A percentile compares a stretch with the other conserved stretches of the same genome.
These are phyloP conservation scores for Aquatica leii DNA, from an alignment of 2,888 invertebrate species.

Conservation along the genomic window DNA sequence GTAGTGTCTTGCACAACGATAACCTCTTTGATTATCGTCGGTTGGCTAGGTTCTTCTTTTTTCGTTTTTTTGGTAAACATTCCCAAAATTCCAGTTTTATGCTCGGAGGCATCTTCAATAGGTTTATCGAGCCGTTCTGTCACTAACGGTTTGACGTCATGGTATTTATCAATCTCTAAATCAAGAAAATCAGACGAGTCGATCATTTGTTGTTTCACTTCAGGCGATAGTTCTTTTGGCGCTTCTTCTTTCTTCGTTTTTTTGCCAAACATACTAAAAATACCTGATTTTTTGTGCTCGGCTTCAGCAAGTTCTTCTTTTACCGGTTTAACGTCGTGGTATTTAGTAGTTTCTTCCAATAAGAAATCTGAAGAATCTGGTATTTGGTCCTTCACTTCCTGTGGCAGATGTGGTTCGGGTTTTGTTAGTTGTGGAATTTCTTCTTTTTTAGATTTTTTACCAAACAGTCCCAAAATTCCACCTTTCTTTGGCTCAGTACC, in stretches of 20 bases:
- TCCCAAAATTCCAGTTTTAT: not conserved
- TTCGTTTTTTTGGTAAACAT: not conserved
- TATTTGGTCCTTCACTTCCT: slow-evolving; percentile 13
- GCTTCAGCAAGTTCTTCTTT: not conserved
- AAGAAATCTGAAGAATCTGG: slow-evolving; percentile 21
- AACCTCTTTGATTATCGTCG: not conserved
- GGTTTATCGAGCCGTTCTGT: too few species aligned
- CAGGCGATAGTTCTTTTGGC: slow-evolving; percentile 20
- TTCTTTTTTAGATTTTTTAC: slow-evolving; percentile 37
- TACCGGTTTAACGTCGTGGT: not conserved
- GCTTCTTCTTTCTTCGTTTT: slow-evolving; percentile 38
- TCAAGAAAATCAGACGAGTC: slow-evolving; percentile 47
- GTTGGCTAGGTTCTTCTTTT: not conserved
- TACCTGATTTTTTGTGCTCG: slow-evolving; percentile 38
- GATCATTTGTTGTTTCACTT: slow-evolving; percentile 45
- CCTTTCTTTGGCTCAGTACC: slow-evolving; percentile 13
- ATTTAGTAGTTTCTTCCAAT: slow-evolving; percentile 22
- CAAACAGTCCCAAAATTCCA: slow-evolving; percentile 27
- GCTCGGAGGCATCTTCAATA: not conserved
- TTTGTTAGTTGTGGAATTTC: slow-evolving; percentile 17
- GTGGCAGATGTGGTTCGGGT: too few species aligned
- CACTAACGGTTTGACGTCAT: slow-evolving; percentile 10
- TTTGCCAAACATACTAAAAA: slow-evolving; percentile 43
- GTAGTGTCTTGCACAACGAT: not conserved
- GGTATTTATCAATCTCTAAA: slow-evolving; percentile 44